phyloP scores from a whole-genome alignment of 1,140 invertebrate species.

The Episyrphus balteatus region DNA sequence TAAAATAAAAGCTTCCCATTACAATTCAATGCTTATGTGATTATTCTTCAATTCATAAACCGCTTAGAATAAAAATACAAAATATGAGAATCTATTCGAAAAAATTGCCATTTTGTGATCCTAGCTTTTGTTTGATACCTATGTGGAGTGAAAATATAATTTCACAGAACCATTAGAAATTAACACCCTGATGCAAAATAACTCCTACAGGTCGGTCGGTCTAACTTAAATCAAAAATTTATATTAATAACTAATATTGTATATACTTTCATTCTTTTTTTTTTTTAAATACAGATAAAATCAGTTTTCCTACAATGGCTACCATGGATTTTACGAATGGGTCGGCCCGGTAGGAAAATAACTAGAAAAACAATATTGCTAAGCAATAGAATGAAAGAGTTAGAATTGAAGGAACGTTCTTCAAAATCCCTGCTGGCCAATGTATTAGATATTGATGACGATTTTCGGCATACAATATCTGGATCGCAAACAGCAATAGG shows the following conservation, averaged over 20 bases:
- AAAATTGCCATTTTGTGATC: too few species aligned
- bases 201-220: too few species aligned
- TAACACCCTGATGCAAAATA: too few species aligned
- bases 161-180: too few species aligned
- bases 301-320: slow-evolving; percentile 91
- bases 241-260: not conserved
- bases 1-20: too few species aligned
- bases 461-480: slow-evolving; percentile 59
- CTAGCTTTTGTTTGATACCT: too few species aligned
- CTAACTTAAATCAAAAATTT: too few species aligned
- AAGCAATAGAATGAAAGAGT: slow-evolving; percentile 77
- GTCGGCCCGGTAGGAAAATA: slow-evolving; percentile 86
- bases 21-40: too few species aligned
- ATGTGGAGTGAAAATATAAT: too few species aligned
- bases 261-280: slow-evolving; percentile 1
- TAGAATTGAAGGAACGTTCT: slow-evolving; percentile 83
- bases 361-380: slow-evolving; percentile 80
- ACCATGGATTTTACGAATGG: slow-evolving; percentile 89
- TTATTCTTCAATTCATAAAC: too few species aligned
- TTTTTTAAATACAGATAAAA: slow-evolving; percentile 57
- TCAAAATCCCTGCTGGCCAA: slow-evolving; percentile 90
- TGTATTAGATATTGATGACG: slow-evolving; percentile 88
- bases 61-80: too few species aligned
- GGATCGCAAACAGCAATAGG: slow-evolving; percentile 42
- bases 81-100: too few species aligned